A percentile compares a stretch with the other conserved stretches of the same genome.
These are phyloP conservation scores for Himantopus leucocephalus DNA, from an alignment of 2,113 vertebrate genomes.

Conservation along the genomic window DNA sequence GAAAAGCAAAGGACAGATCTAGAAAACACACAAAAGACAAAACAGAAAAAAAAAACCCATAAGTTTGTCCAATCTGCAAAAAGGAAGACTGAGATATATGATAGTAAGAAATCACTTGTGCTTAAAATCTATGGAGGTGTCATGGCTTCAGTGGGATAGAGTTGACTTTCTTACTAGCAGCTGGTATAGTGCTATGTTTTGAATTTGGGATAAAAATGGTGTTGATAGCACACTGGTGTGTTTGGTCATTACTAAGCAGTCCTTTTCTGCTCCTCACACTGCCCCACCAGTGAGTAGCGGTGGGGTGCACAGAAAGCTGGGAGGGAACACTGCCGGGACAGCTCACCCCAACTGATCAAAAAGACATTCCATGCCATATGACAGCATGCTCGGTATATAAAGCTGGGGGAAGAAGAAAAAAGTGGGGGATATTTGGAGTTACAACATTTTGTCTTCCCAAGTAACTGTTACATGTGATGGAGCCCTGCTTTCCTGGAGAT, in stretches of 20 bases:
- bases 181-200: background rate
- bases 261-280: background rate
- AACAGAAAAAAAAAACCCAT: fast-evolving
- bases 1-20: background rate
- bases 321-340: background rate
- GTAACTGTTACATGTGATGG: background rate
- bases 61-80: background rate
- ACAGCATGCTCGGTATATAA: background rate
- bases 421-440: background rate
- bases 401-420: background rate
- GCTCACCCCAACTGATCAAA: background rate
- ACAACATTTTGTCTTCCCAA: background rate
- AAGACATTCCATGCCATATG: background rate
- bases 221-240: background rate
- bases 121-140: background rate
- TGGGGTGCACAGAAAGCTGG: background rate
- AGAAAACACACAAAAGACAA: background rate
- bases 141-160: background rate
- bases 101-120: background rate
- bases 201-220: background rate
- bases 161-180: background rate
- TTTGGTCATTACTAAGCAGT: background rate
- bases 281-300: background rate
- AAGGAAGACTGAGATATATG: too few relatives aligned
- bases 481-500: background rate